phyloP scores from a whole-genome alignment of 1,140 invertebrate species.

The Pseudobourletiella spinata region DNA sequence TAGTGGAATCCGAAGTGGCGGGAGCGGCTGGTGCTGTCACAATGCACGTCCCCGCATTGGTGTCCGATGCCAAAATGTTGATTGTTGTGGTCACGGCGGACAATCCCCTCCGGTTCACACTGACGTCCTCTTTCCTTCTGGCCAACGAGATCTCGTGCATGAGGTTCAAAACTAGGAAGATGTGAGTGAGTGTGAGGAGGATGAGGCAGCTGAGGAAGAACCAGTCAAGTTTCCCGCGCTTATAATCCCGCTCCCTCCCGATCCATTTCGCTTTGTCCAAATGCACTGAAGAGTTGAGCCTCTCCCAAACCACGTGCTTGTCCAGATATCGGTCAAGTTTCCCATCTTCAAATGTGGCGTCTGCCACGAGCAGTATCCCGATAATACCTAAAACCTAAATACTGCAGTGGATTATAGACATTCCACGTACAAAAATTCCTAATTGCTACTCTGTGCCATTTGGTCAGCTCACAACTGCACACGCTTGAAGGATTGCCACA shows the following conservation, averaged over 20 bases:
- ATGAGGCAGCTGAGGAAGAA: neutral
- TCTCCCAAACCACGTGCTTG: neutral
- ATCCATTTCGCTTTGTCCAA: neutral
- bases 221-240: neutral
- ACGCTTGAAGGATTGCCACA: no score
- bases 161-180: neutral
- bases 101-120: neutral
- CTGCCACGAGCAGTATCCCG: neutral
- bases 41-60: no score
- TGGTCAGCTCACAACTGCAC: no score
- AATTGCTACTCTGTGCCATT: no score
- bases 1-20: no score
- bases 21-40: no score
- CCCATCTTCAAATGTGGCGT: neutral
- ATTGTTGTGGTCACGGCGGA: no score
- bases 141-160: constrained; percentile 1
- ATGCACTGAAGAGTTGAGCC: neutral
- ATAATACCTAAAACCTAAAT: neutral
- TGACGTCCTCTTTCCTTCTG: neutral
- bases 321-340: neutral
- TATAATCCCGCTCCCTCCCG: neutral
- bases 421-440: no score
- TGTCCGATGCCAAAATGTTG: no score
- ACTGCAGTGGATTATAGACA: no score
- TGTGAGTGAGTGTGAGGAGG: neutral